Conservation (phyloP, 2,888 invertebrate species). For the Coecobrya sp. region DNA sequence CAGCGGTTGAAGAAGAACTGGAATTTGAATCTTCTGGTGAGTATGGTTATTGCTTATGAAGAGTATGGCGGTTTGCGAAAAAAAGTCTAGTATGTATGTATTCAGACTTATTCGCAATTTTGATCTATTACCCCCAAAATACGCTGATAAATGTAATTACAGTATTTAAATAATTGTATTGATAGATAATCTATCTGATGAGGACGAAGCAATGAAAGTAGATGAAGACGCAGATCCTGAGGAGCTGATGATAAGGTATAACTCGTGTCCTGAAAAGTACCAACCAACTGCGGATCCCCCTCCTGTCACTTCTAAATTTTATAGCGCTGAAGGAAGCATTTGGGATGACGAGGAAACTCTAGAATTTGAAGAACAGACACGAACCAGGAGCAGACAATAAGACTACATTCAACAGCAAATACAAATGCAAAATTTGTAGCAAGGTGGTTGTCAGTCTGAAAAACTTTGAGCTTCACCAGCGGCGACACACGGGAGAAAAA, state of each 20-base stretch:
- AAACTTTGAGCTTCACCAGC: constrained; percentile 55
- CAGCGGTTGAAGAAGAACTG: background rate
- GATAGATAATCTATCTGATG: constrained; percentile 7
- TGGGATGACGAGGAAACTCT: background rate
- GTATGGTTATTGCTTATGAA: background rate
- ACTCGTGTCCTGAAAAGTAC: background rate
- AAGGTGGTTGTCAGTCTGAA: constrained; percentile 40
- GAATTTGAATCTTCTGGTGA: background rate
- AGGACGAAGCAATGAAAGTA: constrained; percentile 28
- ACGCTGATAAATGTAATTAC: background rate
- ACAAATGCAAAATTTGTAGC: constrained; percentile 31
- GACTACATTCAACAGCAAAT: constrained; percentile 21
- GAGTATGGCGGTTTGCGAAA: too few relatives aligned
- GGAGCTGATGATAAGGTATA: constrained; percentile 44
- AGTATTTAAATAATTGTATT: background rate
- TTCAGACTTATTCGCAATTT: background rate
- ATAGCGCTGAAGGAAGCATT: background rate
- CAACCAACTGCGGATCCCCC: background rate
- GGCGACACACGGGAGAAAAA: constrained; percentile 37
- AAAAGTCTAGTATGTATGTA: too few relatives aligned
- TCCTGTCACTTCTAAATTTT: background rate
- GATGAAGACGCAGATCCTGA: constrained; percentile 56
- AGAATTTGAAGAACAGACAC: background rate
- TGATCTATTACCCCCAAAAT: too few relatives aligned
- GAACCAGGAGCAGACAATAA: background rate